Percentiles rank a stretch among this genome's conserved stretches.
These are phyloP conservation scores for Oplegnathus fasciatus DNA, from an alignment of 2,113 vertebrate genomes.

Conservation along the genomic window DNA sequence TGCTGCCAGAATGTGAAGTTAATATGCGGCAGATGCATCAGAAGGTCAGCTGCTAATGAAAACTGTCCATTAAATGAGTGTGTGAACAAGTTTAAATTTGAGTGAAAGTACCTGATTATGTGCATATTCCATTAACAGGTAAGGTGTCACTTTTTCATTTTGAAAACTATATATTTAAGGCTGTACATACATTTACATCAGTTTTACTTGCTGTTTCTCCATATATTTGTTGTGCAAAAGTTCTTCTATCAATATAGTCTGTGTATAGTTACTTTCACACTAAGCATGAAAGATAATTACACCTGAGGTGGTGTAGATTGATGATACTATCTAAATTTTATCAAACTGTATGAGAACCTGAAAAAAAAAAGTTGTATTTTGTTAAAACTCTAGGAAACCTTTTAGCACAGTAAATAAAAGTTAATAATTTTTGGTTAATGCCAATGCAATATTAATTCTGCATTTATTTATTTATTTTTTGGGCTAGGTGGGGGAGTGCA, in stretches of 20 bases:
- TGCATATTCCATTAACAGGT: background rate
- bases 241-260: background rate
- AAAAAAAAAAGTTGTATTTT: background rate
- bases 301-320: background rate
- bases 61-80: background rate
- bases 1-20: conserved; percentile 8
- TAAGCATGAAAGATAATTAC: too few relatives aligned
- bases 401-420: too few relatives aligned
- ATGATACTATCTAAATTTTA: too few relatives aligned
- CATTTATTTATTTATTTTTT: too few relatives aligned
- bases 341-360: background rate
- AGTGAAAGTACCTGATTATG: background rate
- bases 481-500: too few relatives aligned
- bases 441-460: background rate
- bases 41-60: background rate
- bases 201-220: background rate
- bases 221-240: background rate
- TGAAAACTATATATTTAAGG: background rate
- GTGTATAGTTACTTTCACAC: background rate
- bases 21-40: background rate
- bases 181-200: background rate
- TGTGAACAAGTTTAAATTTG: background rate
- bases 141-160: background rate
- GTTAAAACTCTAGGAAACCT: too few relatives aligned
- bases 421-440: background rate